Evolutionary conservation across 2,797 vertebrate species (phyloP), one percentile per base, ranked within the genome.

Genomic region (Parauchenoglanis ngamensis): DNA sequence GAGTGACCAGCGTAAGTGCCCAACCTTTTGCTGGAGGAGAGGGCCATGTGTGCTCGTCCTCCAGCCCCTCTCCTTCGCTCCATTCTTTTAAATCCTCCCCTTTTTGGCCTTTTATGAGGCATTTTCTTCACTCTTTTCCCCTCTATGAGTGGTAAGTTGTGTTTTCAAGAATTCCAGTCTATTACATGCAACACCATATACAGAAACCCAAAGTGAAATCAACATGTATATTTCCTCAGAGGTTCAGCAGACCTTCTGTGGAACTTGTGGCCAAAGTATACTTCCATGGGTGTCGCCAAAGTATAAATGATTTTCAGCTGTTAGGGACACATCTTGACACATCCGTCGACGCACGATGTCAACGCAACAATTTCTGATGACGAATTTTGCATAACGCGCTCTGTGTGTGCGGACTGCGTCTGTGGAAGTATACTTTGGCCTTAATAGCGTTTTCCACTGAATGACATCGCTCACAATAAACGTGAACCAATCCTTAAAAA

Each of bases 1-100:
- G 98, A 95, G 98, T 99, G 90, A 99, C 98, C 93, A 99, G 98
- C 61, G 98, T 99, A 98, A 99, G 98, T 99, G 73, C 81, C 63
- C 92, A 87, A 65, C 59, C 68, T 85, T 72, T 89, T 61, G 90
- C 87, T 92, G 84, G 85, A 91, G 87, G 89, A 90, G 91, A 96
- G 96, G 96, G 86, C 73, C 67, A 73, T 72, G 85, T 79, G 85
- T 90, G 90, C 78, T 87, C 85, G 81, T 89, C 84, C 88, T 90
- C 88, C 92, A 40, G 92, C 92, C 91, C 91, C 44, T 85, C 81
- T 89, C 83, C 84, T 90, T 89, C 85, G 87, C 85, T 85, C 49
- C 86, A 81, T 86, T 89, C 57, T 86, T 79, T 89, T 87, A 90
- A 57, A 87, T 59, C 70, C 46, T 84, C 23, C 77, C 83, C 57